Percentiles rank a stretch among this genome's conserved stretches.
These are phyloP conservation scores for Astur gentilis DNA, from an alignment of 2,113 vertebrate species.

Conservation along the genomic window DNA sequence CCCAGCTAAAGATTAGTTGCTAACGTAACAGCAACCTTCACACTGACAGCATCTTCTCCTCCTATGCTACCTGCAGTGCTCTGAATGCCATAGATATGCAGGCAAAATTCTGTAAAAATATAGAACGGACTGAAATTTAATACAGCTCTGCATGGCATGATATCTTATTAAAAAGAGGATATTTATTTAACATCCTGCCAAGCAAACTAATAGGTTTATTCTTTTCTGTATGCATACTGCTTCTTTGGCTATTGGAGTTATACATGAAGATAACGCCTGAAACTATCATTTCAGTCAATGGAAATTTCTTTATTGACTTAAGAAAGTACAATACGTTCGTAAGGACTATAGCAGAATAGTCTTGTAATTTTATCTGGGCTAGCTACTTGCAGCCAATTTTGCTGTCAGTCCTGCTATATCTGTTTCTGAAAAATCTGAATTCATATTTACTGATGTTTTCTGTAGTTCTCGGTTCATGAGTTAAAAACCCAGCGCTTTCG, in stretches of 20 bases:
- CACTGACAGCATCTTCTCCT: neutral
- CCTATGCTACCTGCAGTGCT: neutral
- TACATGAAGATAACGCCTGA: neutral
- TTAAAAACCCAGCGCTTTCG: neutral
- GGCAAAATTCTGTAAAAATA: neutral
- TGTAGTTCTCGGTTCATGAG: neutral
- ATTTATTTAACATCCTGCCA: neutral
- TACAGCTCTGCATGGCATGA: neutral
- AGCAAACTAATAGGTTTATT: neutral
- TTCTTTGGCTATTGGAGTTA: neutral
- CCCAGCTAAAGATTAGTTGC: neutral
- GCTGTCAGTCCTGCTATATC: neutral
- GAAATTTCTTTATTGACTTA: neutral
- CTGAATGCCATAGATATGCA: neutral
- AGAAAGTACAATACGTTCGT: neutral
- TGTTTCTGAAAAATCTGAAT: neutral
- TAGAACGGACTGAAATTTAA: neutral
- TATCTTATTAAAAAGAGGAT: neutral
- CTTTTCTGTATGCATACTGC: neutral
- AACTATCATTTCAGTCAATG: neutral
- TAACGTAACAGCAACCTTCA: neutral
- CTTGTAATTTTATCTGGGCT: neutral
- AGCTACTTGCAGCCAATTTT: neutral
- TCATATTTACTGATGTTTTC: neutral
- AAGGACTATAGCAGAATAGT: neutral